Evolutionary conservation across 1,140 invertebrate species (phyloP).

Genomic region (Drosophila malerkotliana): DNA sequence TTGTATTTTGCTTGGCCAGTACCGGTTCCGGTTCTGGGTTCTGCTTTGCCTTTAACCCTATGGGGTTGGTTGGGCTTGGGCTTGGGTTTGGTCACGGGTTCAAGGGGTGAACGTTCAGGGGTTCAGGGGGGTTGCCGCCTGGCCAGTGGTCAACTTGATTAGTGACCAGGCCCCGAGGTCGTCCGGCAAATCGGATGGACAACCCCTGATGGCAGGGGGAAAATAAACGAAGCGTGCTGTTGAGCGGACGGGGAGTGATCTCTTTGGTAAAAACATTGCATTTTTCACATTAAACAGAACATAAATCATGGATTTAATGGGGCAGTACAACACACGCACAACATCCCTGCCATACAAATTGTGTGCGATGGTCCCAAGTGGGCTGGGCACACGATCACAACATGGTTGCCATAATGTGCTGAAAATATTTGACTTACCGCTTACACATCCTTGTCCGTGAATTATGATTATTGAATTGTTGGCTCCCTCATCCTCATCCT

Average conservation of each 20-base stretch:
- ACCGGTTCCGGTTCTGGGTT: conserved; percentile 40
- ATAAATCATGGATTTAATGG: conserved; percentile 82
- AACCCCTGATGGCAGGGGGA: conserved; percentile 7
- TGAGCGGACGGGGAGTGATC: conserved; percentile 74
- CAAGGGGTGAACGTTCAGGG: conserved; percentile 33
- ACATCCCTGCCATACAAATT: conserved; percentile 59
- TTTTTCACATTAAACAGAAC: conserved; percentile 83
- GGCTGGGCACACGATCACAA: conserved; percentile 79
- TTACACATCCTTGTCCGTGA: conserved; percentile 63
- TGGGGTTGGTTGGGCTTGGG: neutral
- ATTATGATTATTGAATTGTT: conserved; percentile 67
- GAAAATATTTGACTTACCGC: conserved; percentile 79
- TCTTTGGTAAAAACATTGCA: conserved; percentile 82
- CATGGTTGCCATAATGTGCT: conserved; percentile 62
- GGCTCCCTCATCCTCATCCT: neutral
- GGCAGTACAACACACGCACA: conserved; percentile 22
- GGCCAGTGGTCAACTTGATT: conserved; percentile 82
- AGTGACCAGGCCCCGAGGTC: conserved; percentile 63
- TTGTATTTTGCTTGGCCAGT: conserved; percentile 51
- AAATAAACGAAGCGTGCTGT: conserved; percentile 53
- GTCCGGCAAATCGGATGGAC: conserved; percentile 20
- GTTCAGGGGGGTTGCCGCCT: conserved; percentile 33
- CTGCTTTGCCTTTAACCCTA: neutral
- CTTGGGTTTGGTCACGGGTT: conserved; percentile 11
- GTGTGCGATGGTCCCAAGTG: conserved; percentile 46